These are phyloP conservation scores for Epinotia brunnichana DNA, from an alignment of 2,888 invertebrate genomes.

Conservation along the genomic window DNA sequence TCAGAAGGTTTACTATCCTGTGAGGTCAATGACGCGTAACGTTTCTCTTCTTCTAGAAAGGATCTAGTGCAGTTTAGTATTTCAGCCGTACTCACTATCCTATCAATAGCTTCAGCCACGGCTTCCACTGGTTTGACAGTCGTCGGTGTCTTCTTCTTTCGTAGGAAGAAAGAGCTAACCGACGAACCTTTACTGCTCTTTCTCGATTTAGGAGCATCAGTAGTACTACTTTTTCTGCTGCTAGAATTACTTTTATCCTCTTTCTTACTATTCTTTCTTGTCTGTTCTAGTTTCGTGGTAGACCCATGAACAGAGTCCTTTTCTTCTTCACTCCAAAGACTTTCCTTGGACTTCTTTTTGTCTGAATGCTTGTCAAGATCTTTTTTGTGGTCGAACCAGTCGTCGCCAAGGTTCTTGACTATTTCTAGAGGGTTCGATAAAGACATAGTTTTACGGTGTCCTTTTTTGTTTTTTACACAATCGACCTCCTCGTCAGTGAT, in stretches of 20 bases:
- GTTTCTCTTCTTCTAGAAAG: constrained; percentile 75
- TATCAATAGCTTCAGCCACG: constrained; percentile 68
- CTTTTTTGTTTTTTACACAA: constrained; percentile 64
- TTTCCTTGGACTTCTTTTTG: constrained; percentile 78
- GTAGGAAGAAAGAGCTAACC: constrained; percentile 73
- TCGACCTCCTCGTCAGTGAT: constrained; percentile 79
- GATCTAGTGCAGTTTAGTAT: constrained; percentile 70
- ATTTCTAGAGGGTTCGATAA: constrained; percentile 79
- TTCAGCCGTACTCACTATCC: constrained; percentile 64
- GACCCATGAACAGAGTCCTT: constrained; percentile 76
- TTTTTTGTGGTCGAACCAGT: constrained; percentile 67
- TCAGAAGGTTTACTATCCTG: constrained; percentile 57
- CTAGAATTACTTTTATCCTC: constrained; percentile 67
- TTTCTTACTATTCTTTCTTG: constrained; percentile 74
- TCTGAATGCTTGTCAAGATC: constrained; percentile 30
- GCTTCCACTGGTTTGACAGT: constrained; percentile 71
- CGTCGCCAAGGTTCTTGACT: constrained; percentile 76
- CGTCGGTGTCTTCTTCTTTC: constrained; percentile 75
- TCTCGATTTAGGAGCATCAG: constrained; percentile 69
- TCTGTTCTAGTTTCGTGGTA: constrained; percentile 67
- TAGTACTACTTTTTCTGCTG: constrained; percentile 67
- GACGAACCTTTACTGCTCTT: constrained; percentile 77
- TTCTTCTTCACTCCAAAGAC: constrained; percentile 80
- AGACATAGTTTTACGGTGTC: constrained; percentile 80
- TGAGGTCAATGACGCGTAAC: constrained; percentile 61